phyloP scores from a whole-genome alignment of 2,113 vertebrate genomes.

The Zosterops lateralis region DNA sequence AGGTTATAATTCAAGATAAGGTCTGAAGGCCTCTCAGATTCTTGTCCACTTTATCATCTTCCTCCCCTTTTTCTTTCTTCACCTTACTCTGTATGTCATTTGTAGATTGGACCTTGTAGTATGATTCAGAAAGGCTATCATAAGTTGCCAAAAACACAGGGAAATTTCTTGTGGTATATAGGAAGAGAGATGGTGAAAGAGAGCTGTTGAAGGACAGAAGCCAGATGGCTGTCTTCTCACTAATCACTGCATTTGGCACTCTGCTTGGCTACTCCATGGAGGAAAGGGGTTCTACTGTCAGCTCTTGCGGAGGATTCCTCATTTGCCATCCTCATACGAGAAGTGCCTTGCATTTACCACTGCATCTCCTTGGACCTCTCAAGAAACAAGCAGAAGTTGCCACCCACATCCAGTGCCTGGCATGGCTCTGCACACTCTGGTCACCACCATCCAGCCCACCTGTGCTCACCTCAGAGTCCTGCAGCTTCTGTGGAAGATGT shows the following conservation, averaged over 20 bases:
- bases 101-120: neutral
- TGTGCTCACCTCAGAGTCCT: neutral
- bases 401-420: neutral
- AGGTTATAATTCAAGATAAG: neutral
- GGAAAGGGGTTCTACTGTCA: neutral
- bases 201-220: neutral
- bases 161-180: neutral
- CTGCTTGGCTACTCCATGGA: neutral
- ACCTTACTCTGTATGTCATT: neutral
- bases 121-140: neutral
- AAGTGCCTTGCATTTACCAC: neutral
- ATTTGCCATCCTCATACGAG: neutral
- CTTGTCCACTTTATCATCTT: neutral
- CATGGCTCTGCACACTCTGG: neutral
- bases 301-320: neutral
- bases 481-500: neutral
- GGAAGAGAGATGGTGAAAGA: neutral
- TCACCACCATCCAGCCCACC: neutral
- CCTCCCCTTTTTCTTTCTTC: neutral
- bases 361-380: neutral
- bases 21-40: neutral
- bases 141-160: neutral
- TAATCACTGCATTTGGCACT: neutral
- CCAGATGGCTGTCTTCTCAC: neutral
- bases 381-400: neutral